Evolutionary conservation across 2,113 vertebrate species (phyloP).

Genomic region (Microcebus jonahi): DNA sequence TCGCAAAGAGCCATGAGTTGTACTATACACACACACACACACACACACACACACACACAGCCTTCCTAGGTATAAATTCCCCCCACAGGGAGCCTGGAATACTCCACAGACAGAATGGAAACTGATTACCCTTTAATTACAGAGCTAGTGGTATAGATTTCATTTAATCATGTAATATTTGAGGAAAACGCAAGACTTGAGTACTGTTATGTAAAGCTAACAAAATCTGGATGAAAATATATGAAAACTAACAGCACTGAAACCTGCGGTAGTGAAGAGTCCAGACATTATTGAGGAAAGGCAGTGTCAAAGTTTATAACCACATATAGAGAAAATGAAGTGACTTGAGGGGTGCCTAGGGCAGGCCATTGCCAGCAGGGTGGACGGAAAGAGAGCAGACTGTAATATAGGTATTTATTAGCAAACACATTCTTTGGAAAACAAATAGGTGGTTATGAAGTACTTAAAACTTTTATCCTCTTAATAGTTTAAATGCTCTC

Average conservation of each 20-base stretch:
- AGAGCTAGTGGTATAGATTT: neutral
- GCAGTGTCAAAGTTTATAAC: neutral
- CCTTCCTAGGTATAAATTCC: neutral
- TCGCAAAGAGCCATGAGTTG: neutral
- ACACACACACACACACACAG: neutral
- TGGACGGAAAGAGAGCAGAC: neutral
- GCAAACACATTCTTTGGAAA: conserved; percentile 20
- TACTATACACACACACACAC: neutral
- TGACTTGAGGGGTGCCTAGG: neutral
- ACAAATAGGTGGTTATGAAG: neutral
- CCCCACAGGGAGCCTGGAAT: neutral
- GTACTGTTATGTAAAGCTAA: neutral
- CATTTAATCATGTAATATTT: neutral
- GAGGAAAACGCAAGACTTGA: neutral
- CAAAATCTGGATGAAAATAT: neutral
- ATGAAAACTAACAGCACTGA: neutral
- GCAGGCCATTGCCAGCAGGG: neutral
- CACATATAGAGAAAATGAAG: neutral
- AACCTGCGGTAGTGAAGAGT: neutral
- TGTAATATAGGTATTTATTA: neutral
- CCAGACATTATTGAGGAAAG: neutral
- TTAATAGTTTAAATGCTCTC: neutral
- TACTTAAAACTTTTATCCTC: conserved; percentile 20
- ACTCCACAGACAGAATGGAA: neutral
- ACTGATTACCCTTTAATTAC: neutral